phyloP scores from a whole-genome alignment of 2,113 vertebrate species.

The Puffinus mauretanicus region DNA sequence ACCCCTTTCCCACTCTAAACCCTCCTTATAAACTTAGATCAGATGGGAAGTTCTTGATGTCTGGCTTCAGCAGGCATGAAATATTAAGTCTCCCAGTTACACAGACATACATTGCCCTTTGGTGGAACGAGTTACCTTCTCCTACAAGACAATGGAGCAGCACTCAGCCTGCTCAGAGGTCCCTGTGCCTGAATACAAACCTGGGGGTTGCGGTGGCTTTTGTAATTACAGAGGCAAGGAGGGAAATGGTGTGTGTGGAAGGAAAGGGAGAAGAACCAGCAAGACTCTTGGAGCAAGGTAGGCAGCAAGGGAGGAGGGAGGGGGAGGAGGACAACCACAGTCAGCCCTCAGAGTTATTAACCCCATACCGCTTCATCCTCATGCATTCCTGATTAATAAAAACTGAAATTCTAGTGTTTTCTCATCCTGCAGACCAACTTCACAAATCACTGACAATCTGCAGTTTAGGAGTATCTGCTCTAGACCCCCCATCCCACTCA shows the following conservation, averaged over 20 bases:
- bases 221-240: background rate
- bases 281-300: background rate
- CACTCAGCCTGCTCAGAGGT: background rate
- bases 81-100: rapidly evolving
- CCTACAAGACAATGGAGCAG: background rate
- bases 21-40: background rate
- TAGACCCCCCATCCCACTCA: background rate
- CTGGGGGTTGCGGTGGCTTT: background rate
- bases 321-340: background rate
- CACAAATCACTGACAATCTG: background rate
- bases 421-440: background rate
- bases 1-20: background rate
- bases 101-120: background rate
- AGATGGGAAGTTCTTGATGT: background rate
- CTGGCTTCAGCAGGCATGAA: background rate
- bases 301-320: background rate
- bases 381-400: background rate
- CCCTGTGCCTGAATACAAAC: background rate
- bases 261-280: background rate
- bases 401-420: background rate
- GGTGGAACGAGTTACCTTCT: background rate
- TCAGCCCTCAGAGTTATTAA: background rate
- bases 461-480: background rate
- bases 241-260: background rate
- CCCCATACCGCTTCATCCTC: background rate